These are phyloP conservation scores for Aramus guarauna DNA, from an alignment of 2,113 vertebrate genomes.

Conservation along the genomic window DNA sequence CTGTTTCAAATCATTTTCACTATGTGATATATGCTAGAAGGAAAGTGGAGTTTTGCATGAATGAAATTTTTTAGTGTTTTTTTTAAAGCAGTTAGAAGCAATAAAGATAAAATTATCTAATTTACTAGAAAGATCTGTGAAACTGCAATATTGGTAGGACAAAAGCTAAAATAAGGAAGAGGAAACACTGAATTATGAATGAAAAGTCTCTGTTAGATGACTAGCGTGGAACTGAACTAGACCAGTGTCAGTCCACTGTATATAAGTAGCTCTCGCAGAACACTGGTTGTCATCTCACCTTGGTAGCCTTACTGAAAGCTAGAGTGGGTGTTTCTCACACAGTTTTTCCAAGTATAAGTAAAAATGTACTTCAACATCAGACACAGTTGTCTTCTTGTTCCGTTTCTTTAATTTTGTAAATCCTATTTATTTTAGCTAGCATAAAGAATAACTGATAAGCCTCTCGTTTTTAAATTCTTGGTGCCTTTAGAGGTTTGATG, in stretches of 20 bases:
- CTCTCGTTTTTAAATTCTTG: background rate
- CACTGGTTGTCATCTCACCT: background rate
- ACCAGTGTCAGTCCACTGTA: background rate
- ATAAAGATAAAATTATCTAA: background rate
- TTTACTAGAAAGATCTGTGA: background rate
- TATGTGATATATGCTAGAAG: background rate
- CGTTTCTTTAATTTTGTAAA: background rate
- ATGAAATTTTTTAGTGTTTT: background rate
- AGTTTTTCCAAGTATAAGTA: background rate
- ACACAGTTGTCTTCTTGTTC: background rate
- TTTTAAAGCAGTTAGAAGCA: background rate
- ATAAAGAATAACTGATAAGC: background rate
- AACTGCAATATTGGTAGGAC: background rate
- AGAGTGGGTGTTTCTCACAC: background rate
- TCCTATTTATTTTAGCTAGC: background rate
- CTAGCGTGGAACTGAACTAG: background rate
- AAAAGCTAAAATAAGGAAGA: background rate
- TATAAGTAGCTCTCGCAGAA: background rate
- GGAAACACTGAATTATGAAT: background rate
- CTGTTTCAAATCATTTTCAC: background rate
- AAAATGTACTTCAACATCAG: background rate
- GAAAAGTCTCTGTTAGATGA: background rate
- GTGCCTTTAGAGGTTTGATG: background rate
- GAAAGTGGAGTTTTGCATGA: background rate
- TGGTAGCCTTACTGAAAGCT: background rate